Conservation (phyloP, 2,113 vertebrate genomes). For the rat (Rattus norvegicus) region DNA sequence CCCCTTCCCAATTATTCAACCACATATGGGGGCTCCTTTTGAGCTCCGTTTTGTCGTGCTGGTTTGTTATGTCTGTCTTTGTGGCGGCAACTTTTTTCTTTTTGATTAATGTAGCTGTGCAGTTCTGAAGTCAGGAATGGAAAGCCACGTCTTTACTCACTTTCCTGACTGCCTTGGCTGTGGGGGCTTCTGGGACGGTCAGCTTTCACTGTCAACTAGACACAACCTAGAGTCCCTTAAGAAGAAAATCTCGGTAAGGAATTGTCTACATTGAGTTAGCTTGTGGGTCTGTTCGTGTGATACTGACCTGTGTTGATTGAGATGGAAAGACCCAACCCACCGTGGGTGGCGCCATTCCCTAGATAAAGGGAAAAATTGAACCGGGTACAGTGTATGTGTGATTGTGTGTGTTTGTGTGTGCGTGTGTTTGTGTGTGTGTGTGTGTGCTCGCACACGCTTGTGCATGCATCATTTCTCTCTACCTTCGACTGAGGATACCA, state of each 20-base stretch:
- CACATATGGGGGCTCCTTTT: neutral
- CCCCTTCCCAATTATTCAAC: neutral
- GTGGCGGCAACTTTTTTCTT: neutral
- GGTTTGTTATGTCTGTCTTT: neutral
- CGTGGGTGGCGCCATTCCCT: too few relatives aligned
- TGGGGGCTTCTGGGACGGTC: neutral
- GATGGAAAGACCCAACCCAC: neutral
- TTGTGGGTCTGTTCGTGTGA: neutral
- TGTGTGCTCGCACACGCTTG: too few relatives aligned
- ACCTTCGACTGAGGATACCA: neutral
- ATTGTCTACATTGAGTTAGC: neutral
- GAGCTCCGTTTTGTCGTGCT: neutral
- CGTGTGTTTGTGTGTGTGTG: too few relatives aligned
- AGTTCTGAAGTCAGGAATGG: conserved; percentile 22
- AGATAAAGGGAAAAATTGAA: too few relatives aligned
- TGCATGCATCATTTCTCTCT: neutral
- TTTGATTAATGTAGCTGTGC: conserved; percentile 19
- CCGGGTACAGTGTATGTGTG: too few relatives aligned
- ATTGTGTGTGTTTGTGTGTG: too few relatives aligned
- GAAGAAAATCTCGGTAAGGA: neutral
- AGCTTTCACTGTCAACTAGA: neutral
- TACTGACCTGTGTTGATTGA: neutral
- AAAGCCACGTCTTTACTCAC: neutral
- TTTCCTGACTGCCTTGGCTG: neutral
- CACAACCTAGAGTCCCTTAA: neutral